These are phyloP conservation scores for Polylopha cassiicola DNA, from an alignment of 2,888 invertebrate species.

Conservation along the genomic window DNA sequence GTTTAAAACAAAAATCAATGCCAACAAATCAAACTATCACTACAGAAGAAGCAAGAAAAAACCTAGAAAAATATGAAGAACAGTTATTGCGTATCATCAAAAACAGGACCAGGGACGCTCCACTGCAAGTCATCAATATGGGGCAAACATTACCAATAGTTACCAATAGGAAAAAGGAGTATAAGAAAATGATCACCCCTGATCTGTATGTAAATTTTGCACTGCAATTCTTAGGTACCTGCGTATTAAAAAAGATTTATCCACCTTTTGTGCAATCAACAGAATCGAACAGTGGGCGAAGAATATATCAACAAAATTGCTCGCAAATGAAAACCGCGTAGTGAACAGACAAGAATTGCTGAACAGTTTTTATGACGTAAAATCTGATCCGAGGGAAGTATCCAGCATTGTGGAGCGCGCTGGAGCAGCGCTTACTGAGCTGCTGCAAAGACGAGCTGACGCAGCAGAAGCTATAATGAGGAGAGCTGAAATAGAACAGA, in stretches of 20 bases:
- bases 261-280: slow-evolving; percentile 5
- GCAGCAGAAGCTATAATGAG: slow-evolving; percentile 61
- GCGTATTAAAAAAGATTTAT: neutral
- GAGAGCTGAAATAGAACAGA: slow-evolving; percentile 51
- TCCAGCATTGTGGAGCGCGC: slow-evolving; percentile 54
- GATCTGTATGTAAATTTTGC: slow-evolving; percentile 44
- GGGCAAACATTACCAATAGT: slow-evolving; percentile 33
- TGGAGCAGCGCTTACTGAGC: slow-evolving; percentile 44
- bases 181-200: slow-evolving; percentile 42
- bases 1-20: slow-evolving; percentile 9
- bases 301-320: slow-evolving; percentile 47
- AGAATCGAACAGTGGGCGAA: slow-evolving; percentile 61
- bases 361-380: slow-evolving; percentile 49
- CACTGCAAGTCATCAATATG: slow-evolving; percentile 49
- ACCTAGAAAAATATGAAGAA: slow-evolving; percentile 47
- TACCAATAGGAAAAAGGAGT: slow-evolving; percentile 26
- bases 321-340: slow-evolving; percentile 47
- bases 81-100: slow-evolving; percentile 38
- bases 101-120: slow-evolving; percentile 43
- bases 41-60: slow-evolving; percentile 49
- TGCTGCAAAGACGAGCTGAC: slow-evolving; percentile 44
- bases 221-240: neutral
- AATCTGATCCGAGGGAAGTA: slow-evolving; percentile 51
- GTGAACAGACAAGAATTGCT: slow-evolving; percentile 49
- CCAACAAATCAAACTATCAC: slow-evolving; percentile 4